Evolutionary conservation across 2,797 vertebrate genomes (phyloP).

Genomic region (Apodemus agrarius): DNA sequence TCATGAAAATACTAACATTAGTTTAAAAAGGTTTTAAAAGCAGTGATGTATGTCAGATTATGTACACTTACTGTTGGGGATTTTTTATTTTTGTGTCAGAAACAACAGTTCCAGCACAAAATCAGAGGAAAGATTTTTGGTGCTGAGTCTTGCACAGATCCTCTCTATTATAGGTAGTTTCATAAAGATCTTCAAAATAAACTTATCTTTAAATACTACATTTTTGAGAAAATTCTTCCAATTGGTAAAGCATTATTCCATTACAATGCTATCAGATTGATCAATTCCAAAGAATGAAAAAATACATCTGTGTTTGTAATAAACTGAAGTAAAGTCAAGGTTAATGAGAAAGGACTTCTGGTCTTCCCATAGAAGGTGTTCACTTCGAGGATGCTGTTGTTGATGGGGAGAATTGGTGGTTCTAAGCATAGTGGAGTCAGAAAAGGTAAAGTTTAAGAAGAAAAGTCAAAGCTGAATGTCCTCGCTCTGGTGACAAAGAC

Average conservation of each 20-base stretch:
- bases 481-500: background rate
- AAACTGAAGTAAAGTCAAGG: background rate
- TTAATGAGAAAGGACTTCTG: background rate
- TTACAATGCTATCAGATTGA: background rate
- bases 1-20: background rate
- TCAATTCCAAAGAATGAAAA: background rate
- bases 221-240: background rate
- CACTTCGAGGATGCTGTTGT: background rate
- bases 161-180: background rate
- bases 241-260: background rate
- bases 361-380: background rate
- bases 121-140: background rate
- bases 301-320: background rate
- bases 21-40: background rate
- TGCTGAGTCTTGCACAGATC: background rate
- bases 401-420: no score
- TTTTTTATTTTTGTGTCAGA: background rate
- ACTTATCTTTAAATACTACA: background rate
- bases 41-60: background rate
- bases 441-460: background rate
- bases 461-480: background rate
- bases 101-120: background rate
- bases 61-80: background rate
- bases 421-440: background rate
- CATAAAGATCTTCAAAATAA: background rate